phyloP scores from a whole-genome alignment of 2,888 invertebrate species.

The Nymphalis c-album region DNA sequence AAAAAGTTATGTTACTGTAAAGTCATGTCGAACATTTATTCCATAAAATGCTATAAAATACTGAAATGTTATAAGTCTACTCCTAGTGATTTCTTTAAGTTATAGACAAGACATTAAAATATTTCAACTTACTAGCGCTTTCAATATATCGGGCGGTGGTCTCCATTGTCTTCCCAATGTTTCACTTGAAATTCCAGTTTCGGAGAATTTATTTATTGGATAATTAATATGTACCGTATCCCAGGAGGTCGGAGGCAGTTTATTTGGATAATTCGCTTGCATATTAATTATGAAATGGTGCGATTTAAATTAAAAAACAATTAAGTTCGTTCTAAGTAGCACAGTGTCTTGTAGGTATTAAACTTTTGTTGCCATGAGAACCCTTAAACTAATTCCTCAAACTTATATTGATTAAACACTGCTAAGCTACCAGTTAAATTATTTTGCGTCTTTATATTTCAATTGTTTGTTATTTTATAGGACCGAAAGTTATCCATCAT shows the following conservation, averaged over 20 bases:
- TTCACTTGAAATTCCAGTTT: slow-evolving; percentile 58
- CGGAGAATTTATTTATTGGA: slow-evolving; percentile 58
- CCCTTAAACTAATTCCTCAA: too few relatives aligned
- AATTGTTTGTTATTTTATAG: too few relatives aligned
- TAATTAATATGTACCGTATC: slow-evolving; percentile 61
- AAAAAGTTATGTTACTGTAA: too few relatives aligned
- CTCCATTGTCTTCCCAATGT: slow-evolving; percentile 55
- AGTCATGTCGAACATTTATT: too few relatives aligned
- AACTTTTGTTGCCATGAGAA: background rate
- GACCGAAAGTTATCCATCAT: too few relatives aligned
- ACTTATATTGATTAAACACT: too few relatives aligned
- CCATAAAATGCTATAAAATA: too few relatives aligned
- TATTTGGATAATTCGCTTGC: slow-evolving; percentile 63
- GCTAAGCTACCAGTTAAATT: too few relatives aligned
- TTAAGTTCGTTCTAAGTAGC: background rate
- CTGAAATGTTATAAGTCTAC: too few relatives aligned
- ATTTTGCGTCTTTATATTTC: too few relatives aligned
- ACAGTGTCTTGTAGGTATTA: background rate
- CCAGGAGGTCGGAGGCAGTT: slow-evolving; percentile 52
- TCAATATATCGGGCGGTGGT: slow-evolving; percentile 55
- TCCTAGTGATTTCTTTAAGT: too few relatives aligned
- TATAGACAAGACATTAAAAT: too few relatives aligned
- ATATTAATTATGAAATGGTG: slow-evolving; percentile 39
- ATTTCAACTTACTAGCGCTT: slow-evolving; percentile 48
- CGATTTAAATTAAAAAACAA: background rate